A percentile compares a stretch with the other conserved stretches of the same genome.
These are phyloP conservation scores for Oophaga pumilio DNA, from an alignment of 2,113 vertebrate species.

Conservation along the genomic window DNA sequence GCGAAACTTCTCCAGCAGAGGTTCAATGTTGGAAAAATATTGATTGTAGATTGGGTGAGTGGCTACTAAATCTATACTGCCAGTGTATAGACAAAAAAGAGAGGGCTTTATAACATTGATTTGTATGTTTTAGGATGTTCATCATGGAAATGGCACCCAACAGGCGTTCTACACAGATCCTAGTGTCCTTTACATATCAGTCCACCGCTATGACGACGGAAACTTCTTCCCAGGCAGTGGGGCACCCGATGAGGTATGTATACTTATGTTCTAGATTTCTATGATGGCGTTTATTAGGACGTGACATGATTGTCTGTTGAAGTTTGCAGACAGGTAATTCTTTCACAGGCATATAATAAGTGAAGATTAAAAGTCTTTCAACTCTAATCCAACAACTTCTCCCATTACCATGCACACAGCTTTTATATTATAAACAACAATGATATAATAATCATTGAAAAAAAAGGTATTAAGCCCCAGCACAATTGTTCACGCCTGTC, in stretches of 20 bases:
- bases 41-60: slow-evolving; percentile 99
- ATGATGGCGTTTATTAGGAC: not conserved
- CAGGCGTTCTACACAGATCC: slow-evolving; percentile 94
- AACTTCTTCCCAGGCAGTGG: slow-evolving; percentile 99
- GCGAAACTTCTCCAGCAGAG: slow-evolving; percentile 94
- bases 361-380: not conserved
- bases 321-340: not conserved
- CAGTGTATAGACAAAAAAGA: accelerated
- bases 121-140: slow-evolving; percentile 72
- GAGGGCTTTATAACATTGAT: not conserved
- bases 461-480: too few species aligned
- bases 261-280: not conserved
- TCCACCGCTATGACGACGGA: slow-evolving; percentile 96
- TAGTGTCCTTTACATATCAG: slow-evolving; percentile 88
- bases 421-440: too few species aligned
- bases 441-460: too few species aligned
- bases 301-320: not conserved
- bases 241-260: slow-evolving; percentile 88
- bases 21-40: slow-evolving; percentile 92
- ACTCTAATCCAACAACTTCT: not conserved
- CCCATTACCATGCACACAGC: not conserved
- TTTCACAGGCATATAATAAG: not conserved
- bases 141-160: slow-evolving; percentile 84
- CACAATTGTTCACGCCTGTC: too few species aligned
- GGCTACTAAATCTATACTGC: not conserved